A percentile compares a stretch with the other conserved stretches of the same genome.
Conservation (phyloP, 2,888 invertebrate genomes). For the Leptinotarsa peninsularis region DNA sequence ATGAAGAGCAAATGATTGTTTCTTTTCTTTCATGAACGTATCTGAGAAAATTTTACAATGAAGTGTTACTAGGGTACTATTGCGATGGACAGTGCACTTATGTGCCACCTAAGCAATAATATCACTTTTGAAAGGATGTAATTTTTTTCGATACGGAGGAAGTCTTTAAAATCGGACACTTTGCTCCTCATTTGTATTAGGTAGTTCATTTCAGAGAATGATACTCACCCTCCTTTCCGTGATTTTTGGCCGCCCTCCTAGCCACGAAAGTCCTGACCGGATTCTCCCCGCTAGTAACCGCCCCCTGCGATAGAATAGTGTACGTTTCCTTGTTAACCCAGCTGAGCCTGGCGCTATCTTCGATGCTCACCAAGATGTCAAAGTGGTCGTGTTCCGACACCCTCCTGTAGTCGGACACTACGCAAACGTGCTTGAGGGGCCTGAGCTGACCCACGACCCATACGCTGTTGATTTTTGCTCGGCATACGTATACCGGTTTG, state of each 20-base stretch:
- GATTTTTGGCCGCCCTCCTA: constrained; percentile 54
- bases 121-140: too few species aligned
- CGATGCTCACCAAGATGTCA: constrained; percentile 82
- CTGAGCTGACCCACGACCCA: constrained; percentile 80
- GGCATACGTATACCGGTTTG: constrained; percentile 77
- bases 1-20: too few species aligned
- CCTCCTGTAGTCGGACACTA: constrained; percentile 73
- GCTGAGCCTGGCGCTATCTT: constrained; percentile 79
- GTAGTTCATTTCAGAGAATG: too few species aligned
- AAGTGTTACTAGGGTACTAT: too few species aligned
- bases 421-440: constrained; percentile 71
- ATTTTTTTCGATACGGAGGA: too few species aligned
- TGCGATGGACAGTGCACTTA: too few species aligned
- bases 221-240: constrained; percentile 50
- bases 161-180: too few species aligned
- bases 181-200: too few species aligned
- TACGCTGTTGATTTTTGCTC: constrained; percentile 78
- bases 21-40: too few species aligned
- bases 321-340: constrained; percentile 85
- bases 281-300: constrained; percentile 72
- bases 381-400: constrained; percentile 68
- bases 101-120: too few species aligned
- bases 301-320: constrained; percentile 74
- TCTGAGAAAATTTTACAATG: too few species aligned
- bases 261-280: constrained; percentile 59